A percentile compares a stretch with the other conserved stretches of the same genome.
phyloP scores from a whole-genome alignment of 1,140 invertebrate genomes.

The Fragariocoptes setiger region DNA sequence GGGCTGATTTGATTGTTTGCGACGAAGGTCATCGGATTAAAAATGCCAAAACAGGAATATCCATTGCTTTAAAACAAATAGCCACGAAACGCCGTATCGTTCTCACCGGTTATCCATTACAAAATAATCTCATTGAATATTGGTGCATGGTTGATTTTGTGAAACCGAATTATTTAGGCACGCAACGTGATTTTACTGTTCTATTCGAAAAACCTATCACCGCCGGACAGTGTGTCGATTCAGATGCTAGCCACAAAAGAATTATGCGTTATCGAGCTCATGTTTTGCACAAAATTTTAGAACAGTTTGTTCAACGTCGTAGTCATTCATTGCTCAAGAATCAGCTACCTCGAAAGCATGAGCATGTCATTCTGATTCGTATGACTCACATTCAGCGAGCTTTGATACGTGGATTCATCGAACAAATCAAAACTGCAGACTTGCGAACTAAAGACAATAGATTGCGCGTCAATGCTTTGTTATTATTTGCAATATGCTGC shows the following conservation, averaged over 20 bases:
- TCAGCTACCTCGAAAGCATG: slow-evolving; percentile 55
- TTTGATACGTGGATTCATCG: slow-evolving; percentile 17
- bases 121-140: slow-evolving; percentile 79
- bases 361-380: slow-evolving; percentile 55
- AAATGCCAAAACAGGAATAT: slow-evolving; percentile 70
- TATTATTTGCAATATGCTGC: slow-evolving; percentile 89
- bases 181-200: slow-evolving; percentile 68
- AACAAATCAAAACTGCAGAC: slow-evolving; percentile 1
- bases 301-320: slow-evolving; percentile 66
- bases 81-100: slow-evolving; percentile 47
- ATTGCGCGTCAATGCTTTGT: slow-evolving; percentile 48
- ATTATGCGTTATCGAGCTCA: slow-evolving; percentile 66
- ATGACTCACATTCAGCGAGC: slow-evolving; percentile 58
- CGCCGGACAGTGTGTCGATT: slow-evolving; percentile 8
- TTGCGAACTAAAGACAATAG: neutral
- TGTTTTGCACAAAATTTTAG: slow-evolving; percentile 51
- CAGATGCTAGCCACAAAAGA: no score
- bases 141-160: slow-evolving; percentile 91
- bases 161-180: slow-evolving; percentile 51
- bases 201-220: slow-evolving; percentile 27
- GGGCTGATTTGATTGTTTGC: slow-evolving; percentile 73
- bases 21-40: slow-evolving; percentile 90
- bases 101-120: slow-evolving; percentile 75
- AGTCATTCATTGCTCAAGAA: slow-evolving; percentile 56
- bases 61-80: slow-evolving; percentile 63